Evolutionary conservation across 1,140 invertebrate species (phyloP), one percentile per base, ranked within the genome.

Genomic region (Octopus sinensis): DNA sequence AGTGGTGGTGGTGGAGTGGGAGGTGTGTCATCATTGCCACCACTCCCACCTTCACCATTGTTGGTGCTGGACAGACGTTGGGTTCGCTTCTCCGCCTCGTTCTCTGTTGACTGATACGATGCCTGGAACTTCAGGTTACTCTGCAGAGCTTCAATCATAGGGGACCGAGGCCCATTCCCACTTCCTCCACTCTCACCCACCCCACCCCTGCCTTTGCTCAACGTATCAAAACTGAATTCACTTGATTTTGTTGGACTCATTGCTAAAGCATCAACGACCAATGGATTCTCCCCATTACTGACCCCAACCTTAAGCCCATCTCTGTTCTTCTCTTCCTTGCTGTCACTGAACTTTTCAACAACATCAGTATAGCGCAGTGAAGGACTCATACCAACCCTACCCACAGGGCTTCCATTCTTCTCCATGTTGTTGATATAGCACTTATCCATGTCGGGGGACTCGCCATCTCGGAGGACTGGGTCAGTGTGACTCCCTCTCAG

Each of bases 21-120:
- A 82, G 81, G 7, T 83, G 82, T 23, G 30, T 43, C 30, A 43
- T 43, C 30, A 43, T 43, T 43, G 30, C 30, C 30, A 51, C 43
- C 4, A 79, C 84, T 51, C 81, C 62, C 43, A 82, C 79, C 12
- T 84, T 54, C 30, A 43, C 30, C 30, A 43, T 43, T 43, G 53
- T 71, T 79, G 30, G 79, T 82, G 76, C 80, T 80, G 9, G 83
- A 84, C 62, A 86, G 83, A 62, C 84, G 83, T 30, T 81, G 81
- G 2, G 82, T 81, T 82, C 85, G 82, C 30, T 85, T 83, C 23
- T 84, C 82, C 56, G 85, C 85, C 54, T 86, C 85, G 17, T 68
- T 76, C 75, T 86, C 85, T 52, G 68, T 85, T 52, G 78, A 76
- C 43, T 83, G 82, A 54, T 84, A 86, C n/a, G 84, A 82, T 9